Conservation (phyloP, 1,140 invertebrate species). For the Diabrotica undecimpunctata region DNA sequence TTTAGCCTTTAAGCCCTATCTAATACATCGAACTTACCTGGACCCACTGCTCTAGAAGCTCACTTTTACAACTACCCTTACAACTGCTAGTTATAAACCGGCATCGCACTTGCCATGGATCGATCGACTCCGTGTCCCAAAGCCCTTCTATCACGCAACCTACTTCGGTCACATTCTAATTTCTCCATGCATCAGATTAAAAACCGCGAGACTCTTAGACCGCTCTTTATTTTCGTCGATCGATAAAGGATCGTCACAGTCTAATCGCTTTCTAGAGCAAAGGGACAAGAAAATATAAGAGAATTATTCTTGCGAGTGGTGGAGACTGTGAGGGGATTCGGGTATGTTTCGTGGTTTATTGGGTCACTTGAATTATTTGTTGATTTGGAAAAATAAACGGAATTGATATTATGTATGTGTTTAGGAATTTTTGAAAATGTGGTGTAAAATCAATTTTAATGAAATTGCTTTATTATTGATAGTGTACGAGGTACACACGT, state of each 20-base stretch:
- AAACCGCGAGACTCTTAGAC: not conserved
- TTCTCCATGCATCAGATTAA: not conserved
- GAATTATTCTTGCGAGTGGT: not conserved
- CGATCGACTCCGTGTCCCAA: constrained; percentile 10
- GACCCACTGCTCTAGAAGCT: constrained; percentile 5
- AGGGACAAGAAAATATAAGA: not conserved
- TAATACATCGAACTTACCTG: not conserved
- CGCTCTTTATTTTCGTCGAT: not conserved
- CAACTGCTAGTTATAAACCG: constrained; percentile 5
- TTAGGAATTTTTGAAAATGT: no score
- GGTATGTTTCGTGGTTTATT: constrained; percentile 1
- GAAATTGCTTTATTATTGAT: no score
- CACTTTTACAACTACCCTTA: constrained; percentile 15
- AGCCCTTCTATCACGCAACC: constrained; percentile 3
- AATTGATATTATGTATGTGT: not conserved
- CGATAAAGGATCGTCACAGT: not conserved
- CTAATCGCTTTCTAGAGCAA: not conserved
- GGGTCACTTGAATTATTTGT: constrained; percentile 2
- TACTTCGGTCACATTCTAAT: constrained; percentile 9
- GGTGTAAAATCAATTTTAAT: no score
- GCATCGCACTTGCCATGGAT: constrained; percentile 5
- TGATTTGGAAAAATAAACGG: not conserved
- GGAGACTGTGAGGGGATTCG: not conserved
- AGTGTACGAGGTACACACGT: no score
- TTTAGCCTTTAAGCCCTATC: not conserved